Percentiles rank a stretch among this genome's conserved stretches.
Conservation (phyloP, 2,797 vertebrate species). For the Tympanoctomys barrerae region DNA sequence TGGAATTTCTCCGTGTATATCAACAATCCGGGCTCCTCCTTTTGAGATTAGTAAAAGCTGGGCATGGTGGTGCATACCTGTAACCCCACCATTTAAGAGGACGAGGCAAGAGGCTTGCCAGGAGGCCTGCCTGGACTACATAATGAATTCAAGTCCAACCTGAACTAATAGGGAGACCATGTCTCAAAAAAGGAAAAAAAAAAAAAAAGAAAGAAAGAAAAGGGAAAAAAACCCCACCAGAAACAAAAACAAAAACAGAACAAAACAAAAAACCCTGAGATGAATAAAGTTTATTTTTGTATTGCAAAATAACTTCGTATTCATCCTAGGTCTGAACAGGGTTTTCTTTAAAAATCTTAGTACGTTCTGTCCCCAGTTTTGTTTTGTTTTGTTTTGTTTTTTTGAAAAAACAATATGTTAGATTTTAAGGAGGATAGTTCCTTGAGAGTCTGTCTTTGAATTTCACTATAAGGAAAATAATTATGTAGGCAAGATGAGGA, state of each 20-base stretch:
- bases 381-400: not conserved
- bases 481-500: constrained; percentile 50
- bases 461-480: constrained; percentile 55
- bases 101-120: not conserved
- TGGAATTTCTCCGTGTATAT: constrained; percentile 62
- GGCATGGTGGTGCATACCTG: not conserved
- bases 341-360: constrained; percentile 54
- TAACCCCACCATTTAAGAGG: not conserved
- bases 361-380: constrained; percentile 42
- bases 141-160: not conserved
- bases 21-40: constrained; percentile 41
- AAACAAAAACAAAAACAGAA: not conserved
- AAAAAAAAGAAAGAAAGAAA: not conserved
- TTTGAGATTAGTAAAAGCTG: constrained; percentile 53
- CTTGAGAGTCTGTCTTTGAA: constrained; percentile 52
- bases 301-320: constrained; percentile 63
- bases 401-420: constrained; percentile 41
- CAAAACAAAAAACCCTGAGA: not conserved
- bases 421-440: not conserved
- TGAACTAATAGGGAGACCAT: not conserved
- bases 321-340: constrained; percentile 50
- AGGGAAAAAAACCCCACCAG: not conserved
- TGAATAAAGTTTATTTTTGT: constrained; percentile 50
- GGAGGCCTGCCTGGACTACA: not conserved
- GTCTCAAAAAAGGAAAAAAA: not conserved